Conservation (phyloP, 2,797 vertebrate genomes). For the Sebastes hubbsi region DNA sequence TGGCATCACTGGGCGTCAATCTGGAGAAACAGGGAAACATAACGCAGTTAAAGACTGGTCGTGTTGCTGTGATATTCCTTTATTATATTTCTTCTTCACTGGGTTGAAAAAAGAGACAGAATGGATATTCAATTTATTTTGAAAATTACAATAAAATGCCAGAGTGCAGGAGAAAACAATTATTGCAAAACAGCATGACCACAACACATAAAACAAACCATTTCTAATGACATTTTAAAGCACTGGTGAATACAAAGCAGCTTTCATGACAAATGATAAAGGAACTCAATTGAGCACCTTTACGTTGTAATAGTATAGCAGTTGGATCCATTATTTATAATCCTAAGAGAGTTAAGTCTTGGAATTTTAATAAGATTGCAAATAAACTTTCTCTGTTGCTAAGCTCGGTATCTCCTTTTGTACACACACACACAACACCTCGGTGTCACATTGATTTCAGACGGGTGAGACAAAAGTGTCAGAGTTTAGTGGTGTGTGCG, state of each 20-base stretch:
- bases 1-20: constrained; percentile 86
- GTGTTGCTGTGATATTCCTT: not conserved
- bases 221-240: constrained; percentile 29
- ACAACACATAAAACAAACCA: constrained; percentile 9
- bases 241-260: constrained; percentile 21
- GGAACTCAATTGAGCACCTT: not conserved
- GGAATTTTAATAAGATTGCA: constrained; percentile 16
- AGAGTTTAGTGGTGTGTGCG: constrained; percentile 59
- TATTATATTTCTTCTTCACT: not conserved
- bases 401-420: constrained; percentile 3
- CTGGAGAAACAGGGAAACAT: constrained; percentile 32
- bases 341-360: constrained; percentile 2
- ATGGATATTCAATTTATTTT: not conserved
- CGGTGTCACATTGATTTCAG: constrained; percentile 55
- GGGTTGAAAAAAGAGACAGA: not conserved
- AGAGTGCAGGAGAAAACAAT: constrained; percentile 14
- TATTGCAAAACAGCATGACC: not conserved
- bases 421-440: constrained; percentile 24
- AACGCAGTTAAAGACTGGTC: not conserved
- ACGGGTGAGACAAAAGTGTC: constrained; percentile 56
- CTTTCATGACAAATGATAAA: constrained; percentile 7
- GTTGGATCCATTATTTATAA: constrained; percentile 35
- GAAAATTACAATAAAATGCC: constrained; percentile 3
- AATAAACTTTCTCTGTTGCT: constrained; percentile 24
- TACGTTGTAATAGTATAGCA: not conserved